phyloP scores from a whole-genome alignment of 2,888 invertebrate species.

The Leptura quadrifasciata region DNA sequence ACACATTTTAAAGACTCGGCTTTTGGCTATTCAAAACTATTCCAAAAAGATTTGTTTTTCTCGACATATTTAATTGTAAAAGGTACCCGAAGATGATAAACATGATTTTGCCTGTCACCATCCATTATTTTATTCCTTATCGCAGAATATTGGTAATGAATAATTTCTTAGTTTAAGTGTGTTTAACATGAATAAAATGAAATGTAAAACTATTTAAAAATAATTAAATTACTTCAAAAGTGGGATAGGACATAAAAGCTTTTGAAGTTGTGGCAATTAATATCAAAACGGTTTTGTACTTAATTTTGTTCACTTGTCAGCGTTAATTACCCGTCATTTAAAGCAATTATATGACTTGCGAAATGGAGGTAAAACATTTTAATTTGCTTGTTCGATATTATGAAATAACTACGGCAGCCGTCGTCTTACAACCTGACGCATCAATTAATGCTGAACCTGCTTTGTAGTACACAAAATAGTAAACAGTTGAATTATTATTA shows the following conservation, averaged over 20 bases:
- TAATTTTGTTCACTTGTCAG: background rate
- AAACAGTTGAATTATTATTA: slow-evolving; percentile 21
- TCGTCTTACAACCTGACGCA: background rate
- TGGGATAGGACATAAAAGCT: background rate
- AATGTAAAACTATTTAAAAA: no score
- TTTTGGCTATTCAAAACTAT: no score
- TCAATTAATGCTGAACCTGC: background rate
- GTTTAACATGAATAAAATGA: no score
- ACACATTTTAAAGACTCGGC: no score
- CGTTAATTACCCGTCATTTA: background rate
- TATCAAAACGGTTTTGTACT: slow-evolving; percentile 2
- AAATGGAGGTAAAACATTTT: background rate
- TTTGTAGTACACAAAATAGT: slow-evolving; percentile 8
- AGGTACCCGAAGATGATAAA: no score
- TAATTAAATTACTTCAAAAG: no score
- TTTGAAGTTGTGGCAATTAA: background rate
- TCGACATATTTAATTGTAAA: no score
- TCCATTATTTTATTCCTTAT: no score
- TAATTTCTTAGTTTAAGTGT: no score
- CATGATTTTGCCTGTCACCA: no score
- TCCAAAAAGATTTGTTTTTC: no score
- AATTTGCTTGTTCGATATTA: background rate
- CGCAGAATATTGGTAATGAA: no score
- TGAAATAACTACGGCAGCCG: background rate
- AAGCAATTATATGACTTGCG: background rate